Evolutionary conservation across 2,797 vertebrate species (phyloP).

Genomic region (Botia kubotai): DNA sequence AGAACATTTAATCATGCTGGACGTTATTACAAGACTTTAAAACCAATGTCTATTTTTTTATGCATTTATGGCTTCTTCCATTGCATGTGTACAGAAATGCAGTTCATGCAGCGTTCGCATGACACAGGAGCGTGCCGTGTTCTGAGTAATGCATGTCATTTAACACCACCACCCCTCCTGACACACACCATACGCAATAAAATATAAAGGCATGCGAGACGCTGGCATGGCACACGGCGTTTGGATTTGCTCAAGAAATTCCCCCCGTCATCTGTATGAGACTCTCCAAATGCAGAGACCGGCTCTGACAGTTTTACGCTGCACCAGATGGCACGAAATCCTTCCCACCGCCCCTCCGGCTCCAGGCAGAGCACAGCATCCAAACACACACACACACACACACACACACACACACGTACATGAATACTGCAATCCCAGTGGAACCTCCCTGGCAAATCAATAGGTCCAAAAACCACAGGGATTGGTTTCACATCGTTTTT

Average conservation of each 20-base stretch:
- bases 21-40: constrained; percentile 63
- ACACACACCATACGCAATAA: constrained; percentile 53
- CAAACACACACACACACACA: constrained; percentile 50
- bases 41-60: constrained; percentile 70
- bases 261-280: constrained; percentile 51
- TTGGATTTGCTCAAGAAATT: constrained; percentile 61
- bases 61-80: constrained; percentile 67
- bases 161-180: constrained; percentile 62
- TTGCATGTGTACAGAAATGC: constrained; percentile 57
- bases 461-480: constrained; percentile 69
- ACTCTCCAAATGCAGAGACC: constrained; percentile 53
- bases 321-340: constrained; percentile 60
- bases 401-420: constrained; percentile 48
- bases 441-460: constrained; percentile 70
- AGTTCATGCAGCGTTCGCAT: constrained; percentile 25
- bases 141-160: constrained; percentile 42
- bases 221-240: constrained; percentile 50
- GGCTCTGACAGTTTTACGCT: constrained; percentile 58
- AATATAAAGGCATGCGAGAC: constrained; percentile 44
- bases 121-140: constrained; percentile 40
- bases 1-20: constrained; percentile 63
- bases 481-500: constrained; percentile 73
- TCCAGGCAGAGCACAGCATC: constrained; percentile 49
- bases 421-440: constrained; percentile 61
- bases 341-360: constrained; percentile 52